Evolutionary conservation across 1,140 invertebrate species (phyloP), one percentile per base, ranked within the genome.

Genomic region (Coenobita brevimanus): DNA sequence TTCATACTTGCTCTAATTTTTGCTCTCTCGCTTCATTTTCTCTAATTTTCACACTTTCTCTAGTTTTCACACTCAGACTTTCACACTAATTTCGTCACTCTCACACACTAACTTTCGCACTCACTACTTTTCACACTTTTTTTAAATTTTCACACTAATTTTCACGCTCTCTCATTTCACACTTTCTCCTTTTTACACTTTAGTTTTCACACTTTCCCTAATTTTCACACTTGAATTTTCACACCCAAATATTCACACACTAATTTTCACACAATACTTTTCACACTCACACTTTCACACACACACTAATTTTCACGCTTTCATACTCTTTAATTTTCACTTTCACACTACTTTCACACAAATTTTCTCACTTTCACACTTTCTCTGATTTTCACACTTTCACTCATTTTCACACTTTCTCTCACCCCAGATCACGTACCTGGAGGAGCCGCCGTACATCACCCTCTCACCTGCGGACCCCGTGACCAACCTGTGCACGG

Each of bases 391-490:
- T 3, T 13, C 41, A 64, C 62, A 6, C 62, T 64, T 3, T 24
- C 3, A n/a, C n/a, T 21, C 3, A n/a, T 21, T 21, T 21, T 3
- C 62, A 64, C n/a, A n/a, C n/a, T n/a, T n/a, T n/a, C n/a, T n/a
- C 57, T 36, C 57, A 36, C 36, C 24, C 8, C 87, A 90, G 90
- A 98, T 99, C 79, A 97, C 97, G n/a, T 99, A 99, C 92, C 93
- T 99, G 76, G 97, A 99, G 92, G 98, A 99, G 93, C 95, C 97
- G 33, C 98, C 98, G 3, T 99, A 99, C 93, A 98, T 99, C 87
- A 97, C 96, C 93, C 93, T 98, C 85, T 95, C 97, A 24, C 96
- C 97, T 27, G 97, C 97, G 0, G 97, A 98, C 92, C 97, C 97
- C 10, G 94, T 97, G 33, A 97, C 96, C 86, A 97, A 97, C 80